Percentiles rank a stretch among this genome's conserved stretches.
Conservation (phyloP, 1,140 invertebrate genomes). For the Drosophila simulans region DNA sequence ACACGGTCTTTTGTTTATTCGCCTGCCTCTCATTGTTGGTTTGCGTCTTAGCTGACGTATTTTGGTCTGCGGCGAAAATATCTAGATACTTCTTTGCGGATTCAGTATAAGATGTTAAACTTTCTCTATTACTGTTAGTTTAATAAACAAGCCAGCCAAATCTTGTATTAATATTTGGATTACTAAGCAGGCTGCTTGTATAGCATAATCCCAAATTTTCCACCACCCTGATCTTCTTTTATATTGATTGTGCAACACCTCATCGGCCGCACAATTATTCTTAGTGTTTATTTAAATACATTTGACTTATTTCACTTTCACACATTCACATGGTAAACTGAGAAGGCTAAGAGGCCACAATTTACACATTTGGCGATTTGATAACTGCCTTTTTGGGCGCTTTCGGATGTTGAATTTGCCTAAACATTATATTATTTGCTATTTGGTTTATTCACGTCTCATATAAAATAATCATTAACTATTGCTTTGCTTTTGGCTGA, state of each 20-base stretch:
- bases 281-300: constrained; percentile 53
- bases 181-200: background rate
- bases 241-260: constrained; percentile 28
- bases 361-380: background rate
- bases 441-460: constrained; percentile 66
- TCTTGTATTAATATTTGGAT: background rate
- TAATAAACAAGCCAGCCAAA: background rate
- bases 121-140: too few species aligned
- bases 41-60: too few species aligned
- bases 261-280: constrained; percentile 27
- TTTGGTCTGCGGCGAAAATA: too few species aligned
- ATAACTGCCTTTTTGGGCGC: background rate
- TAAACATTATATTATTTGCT: constrained; percentile 60
- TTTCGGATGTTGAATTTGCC: constrained; percentile 25
- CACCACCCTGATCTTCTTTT: constrained; percentile 4
- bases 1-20: too few species aligned
- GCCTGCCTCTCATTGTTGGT: too few species aligned
- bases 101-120: too few species aligned
- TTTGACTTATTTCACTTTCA: constrained; percentile 44
- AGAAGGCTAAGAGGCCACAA: constrained; percentile 3
- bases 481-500: constrained; percentile 31
- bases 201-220: background rate
- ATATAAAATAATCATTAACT: constrained; percentile 43
- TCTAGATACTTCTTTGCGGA: too few species aligned
- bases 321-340: constrained; percentile 18